Evolutionary conservation across 1,140 invertebrate genomes (phyloP).

Genomic region (Drosophila nannoptera): DNA sequence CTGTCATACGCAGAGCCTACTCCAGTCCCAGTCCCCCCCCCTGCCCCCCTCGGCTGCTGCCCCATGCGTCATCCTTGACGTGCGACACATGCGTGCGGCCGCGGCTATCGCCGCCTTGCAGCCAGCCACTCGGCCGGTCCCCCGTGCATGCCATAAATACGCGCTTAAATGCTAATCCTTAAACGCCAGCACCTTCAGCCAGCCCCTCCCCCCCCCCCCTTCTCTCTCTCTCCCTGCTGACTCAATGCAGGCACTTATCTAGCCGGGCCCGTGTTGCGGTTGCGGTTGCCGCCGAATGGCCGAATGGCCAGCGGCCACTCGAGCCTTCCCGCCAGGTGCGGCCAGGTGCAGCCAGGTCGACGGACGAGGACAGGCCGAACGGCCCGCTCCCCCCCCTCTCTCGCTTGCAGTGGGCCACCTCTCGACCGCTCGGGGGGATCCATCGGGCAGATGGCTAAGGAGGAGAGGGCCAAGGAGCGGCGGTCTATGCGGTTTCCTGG

Average conservation of each 20-base stretch:
- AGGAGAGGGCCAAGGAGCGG: neutral
- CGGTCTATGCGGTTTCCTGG: no score
- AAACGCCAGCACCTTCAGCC: slow-evolving; percentile 20
- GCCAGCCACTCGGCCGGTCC: slow-evolving; percentile 59
- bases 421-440: no score
- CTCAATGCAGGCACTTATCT: slow-evolving; percentile 1
- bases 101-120: slow-evolving; percentile 7
- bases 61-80: slow-evolving; percentile 66
- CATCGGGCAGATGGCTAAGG: no score
- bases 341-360: neutral
- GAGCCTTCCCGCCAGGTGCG: neutral
- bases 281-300: slow-evolving; percentile 8
- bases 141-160: slow-evolving; percentile 65
- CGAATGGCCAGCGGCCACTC: no score
- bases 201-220: slow-evolving; percentile 5
- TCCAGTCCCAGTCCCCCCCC: neutral
- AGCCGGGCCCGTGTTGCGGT: slow-evolving; percentile 31
- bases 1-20: slow-evolving; percentile 43
- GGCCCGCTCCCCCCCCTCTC: no score
- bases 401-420: no score
- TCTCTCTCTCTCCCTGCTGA: no score
- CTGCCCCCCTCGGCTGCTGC: slow-evolving; percentile 37
- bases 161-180: slow-evolving; percentile 63
- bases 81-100: slow-evolving; percentile 63
- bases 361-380: no score